Base-by-base conservation (phyloP, 2,113 vertebrate species). In the Carettochelys insculpta region DNA sequence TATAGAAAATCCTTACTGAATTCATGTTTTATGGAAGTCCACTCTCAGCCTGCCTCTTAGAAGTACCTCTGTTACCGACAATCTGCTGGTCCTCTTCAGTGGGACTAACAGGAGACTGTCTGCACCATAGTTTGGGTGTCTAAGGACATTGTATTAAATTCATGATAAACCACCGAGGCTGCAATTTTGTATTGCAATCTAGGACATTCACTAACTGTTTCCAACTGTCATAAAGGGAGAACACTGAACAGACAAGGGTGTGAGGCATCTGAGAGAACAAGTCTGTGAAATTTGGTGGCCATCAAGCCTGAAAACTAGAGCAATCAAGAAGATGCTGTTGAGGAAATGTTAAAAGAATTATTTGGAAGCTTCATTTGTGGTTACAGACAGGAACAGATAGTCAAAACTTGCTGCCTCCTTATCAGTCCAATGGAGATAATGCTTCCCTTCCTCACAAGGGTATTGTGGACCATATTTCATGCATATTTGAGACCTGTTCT, bases 1-100 rank as follows among this genome's bases (percentile, higher is more conserved):
- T 77, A 68, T 25, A 68, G 6, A 52, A 7, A n/a, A 51, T 11
- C 12, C 31, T 27, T 1, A 1, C 50, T 1, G 1, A 0, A 0
- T 0, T 61, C 56, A 34, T 61, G 24, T 79, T 87, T 93, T 48
- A 56, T 48, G 22, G 11, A 77, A 86, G 25, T 61, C 56, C 41
- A 76, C 20, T 54, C 83, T 52, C 45, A 61, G 43, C 3, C 14
- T 3, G 68, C 47, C 22, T 83, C 86, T 8, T 4, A 17, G 77
- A 87, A 83, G 5, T 45, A 51, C n/a, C 53, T 81, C 43, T 51
- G 27, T 76, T 90, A 58, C 20, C 29, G 83, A 50, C 38, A 87
- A 71, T 45, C 65, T 87, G 65, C 29, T 75, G 73, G 50, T 75
- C 31, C 43, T 50, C 52, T 73, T 88, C 3, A 68, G 50, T 41